Conservation (phyloP, 2,888 invertebrate genomes). For the Empis livida region DNA sequence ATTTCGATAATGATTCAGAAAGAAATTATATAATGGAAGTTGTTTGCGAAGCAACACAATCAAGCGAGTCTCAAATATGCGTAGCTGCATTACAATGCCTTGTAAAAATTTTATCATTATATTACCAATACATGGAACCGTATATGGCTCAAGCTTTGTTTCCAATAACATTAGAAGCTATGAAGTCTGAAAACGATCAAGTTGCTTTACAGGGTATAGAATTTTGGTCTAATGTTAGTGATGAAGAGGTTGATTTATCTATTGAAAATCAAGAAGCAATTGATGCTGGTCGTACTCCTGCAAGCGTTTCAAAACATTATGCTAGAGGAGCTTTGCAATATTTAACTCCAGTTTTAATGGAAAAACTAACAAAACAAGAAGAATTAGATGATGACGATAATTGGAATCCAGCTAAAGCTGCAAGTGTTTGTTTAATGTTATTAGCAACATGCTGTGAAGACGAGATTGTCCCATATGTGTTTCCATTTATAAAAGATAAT, state of each 20-base stretch:
- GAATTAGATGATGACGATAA: constrained; percentile 97
- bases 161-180: constrained; percentile 95
- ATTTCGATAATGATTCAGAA: constrained; percentile 95
- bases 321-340: constrained; percentile 96
- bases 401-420: constrained; percentile 99
- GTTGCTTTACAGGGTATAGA: constrained; percentile 97
- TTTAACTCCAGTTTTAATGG: constrained; percentile 86
- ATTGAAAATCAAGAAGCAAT: constrained; percentile 90
- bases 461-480: constrained; percentile 85
- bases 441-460: constrained; percentile 96
- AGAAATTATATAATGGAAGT: constrained; percentile 99
- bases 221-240: constrained; percentile 99
- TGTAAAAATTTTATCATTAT: constrained; percentile 93
- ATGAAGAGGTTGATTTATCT: constrained; percentile 93
- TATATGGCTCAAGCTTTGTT: constrained; percentile 98
- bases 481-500: constrained; percentile 92
- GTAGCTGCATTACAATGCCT: constrained; percentile 97
- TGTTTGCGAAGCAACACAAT: constrained; percentile 97
- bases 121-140: constrained; percentile 98
- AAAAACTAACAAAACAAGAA: constrained; percentile 90
- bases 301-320: constrained; percentile 86
- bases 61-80: constrained; percentile 76
- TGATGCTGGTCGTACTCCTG: constrained; percentile 88
- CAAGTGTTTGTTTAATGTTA: constrained; percentile 96
- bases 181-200: constrained; percentile 94